Evolutionary conservation across 2,888 invertebrate species (phyloP).

Genomic region (Volucella bombylans): DNA sequence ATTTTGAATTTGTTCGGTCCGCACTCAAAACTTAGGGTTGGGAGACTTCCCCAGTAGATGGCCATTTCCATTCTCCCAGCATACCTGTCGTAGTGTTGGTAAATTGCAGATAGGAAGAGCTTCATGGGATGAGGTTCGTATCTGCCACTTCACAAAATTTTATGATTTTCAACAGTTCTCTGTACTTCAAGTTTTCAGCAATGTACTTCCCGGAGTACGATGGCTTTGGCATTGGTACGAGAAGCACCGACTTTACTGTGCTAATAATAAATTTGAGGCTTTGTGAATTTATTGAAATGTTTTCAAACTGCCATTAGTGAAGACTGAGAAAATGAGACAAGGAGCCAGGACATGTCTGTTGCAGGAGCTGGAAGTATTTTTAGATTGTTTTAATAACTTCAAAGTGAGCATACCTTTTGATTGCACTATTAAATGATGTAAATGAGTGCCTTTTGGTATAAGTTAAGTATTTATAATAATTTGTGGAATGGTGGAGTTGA

Average conservation of each 20-base stretch:
- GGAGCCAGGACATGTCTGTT: not conserved
- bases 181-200: slow-evolving; percentile 14
- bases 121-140: slow-evolving; percentile 6
- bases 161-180: slow-evolving; percentile 33
- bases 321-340: too few species aligned
- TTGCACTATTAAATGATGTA: too few species aligned
- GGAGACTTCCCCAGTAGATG: slow-evolving; percentile 10
- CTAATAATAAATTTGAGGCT: slow-evolving; percentile 66
- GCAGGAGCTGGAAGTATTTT: not conserved
- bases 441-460: not conserved
- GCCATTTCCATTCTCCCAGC: not conserved
- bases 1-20: slow-evolving; percentile 31
- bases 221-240: slow-evolving; percentile 14
- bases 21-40: slow-evolving; percentile 1
- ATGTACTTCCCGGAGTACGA: slow-evolving; percentile 6
- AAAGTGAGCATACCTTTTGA: not conserved
- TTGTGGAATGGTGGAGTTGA: too few species aligned
- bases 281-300: slow-evolving; percentile 61
- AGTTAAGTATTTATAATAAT: too few species aligned
- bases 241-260: slow-evolving; percentile 16
- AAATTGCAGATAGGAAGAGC: slow-evolving; percentile 31
- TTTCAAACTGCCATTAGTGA: slow-evolving; percentile 26
- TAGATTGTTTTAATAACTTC: not conserved
- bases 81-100: slow-evolving; percentile 28
- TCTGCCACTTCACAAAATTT: slow-evolving; percentile 24